Percentiles rank a stretch among this genome's conserved stretches.
phyloP scores from a whole-genome alignment of 2,113 vertebrate species.

The Astur gentilis region DNA sequence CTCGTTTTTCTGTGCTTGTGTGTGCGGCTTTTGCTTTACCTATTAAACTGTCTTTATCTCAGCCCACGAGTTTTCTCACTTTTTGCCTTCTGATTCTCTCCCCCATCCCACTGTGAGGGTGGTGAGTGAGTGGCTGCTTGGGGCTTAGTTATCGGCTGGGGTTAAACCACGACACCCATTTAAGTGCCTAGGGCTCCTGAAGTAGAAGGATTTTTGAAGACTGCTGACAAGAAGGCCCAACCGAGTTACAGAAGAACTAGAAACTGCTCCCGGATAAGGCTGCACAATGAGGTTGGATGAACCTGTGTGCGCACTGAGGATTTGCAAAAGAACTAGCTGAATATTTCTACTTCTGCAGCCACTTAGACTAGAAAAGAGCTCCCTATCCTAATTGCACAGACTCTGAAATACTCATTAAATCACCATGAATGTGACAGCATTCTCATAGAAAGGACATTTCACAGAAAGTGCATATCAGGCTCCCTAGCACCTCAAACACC shows the following conservation, averaged over 20 bases:
- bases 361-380: background rate
- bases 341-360: background rate
- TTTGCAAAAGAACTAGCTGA: background rate
- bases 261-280: background rate
- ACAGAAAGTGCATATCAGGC: background rate
- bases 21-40: no score
- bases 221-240: background rate
- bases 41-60: no score
- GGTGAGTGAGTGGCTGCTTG: no score
- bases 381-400: background rate
- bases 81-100: no score
- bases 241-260: background rate
- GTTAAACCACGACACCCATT: no score
- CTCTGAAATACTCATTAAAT: background rate
- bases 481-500: background rate
- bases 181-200: background rate
- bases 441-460: background rate
- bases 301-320: background rate
- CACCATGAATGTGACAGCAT: background rate
- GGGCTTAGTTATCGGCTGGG: no score
- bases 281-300: background rate
- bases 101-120: no score
- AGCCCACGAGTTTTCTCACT: no score
- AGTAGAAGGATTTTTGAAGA: background rate
- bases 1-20: no score